phyloP scores from a whole-genome alignment of 1,140 invertebrate species.

The roundworm (Caenorhabditis elegans) region WBcel235 BX284603.4:6904001-6904500 shows the following conservation, averaged over 20 bases:
- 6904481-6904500: not conserved
- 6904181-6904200: not conserved
- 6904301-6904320: constrained; percentile 1
- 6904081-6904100: not conserved
- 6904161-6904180: not conserved
- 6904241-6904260: constrained; percentile 16
- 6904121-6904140: not conserved
- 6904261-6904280: constrained; percentile 18
- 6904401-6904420: not conserved
- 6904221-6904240: not conserved
- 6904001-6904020: too few species aligned
- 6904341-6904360: not conserved
- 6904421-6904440: constrained; percentile 19
- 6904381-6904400: not conserved
- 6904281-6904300: not conserved
- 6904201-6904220: not conserved
- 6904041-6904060: not conserved
- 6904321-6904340: not conserved
- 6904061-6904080: not conserved
- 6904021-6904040: not conserved
- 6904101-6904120: not conserved
- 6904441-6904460: not conserved
- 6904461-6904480: not conserved
- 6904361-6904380: not conserved
- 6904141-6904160: not conserved